phyloP scores from a whole-genome alignment of 2,888 invertebrate species.

The Agrochola lota region DNA sequence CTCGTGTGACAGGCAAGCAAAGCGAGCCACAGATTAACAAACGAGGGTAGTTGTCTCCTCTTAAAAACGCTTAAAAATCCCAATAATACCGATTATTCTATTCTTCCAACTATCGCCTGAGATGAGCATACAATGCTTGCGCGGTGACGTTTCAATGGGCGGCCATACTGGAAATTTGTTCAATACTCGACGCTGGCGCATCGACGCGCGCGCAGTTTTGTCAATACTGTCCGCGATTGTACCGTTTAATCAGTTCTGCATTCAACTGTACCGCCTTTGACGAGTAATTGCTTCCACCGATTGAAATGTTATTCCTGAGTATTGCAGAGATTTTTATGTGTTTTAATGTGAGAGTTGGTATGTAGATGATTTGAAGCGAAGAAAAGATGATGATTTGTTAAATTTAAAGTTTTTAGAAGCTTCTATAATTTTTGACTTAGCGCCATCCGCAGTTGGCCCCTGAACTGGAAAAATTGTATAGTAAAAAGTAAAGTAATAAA shows the following conservation, averaged over 20 bases:
- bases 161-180: slow-evolving; percentile 87
- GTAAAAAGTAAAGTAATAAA: neutral
- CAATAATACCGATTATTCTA: slow-evolving; percentile 74
- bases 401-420: neutral
- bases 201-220: slow-evolving; percentile 81
- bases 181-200: slow-evolving; percentile 82
- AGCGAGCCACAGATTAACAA: slow-evolving; percentile 58
- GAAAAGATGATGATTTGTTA: neutral
- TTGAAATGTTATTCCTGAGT: slow-evolving; percentile 83
- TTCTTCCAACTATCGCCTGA: slow-evolving; percentile 68
- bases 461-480: neutral
- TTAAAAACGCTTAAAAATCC: slow-evolving; percentile 70
- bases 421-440: neutral
- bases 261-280: slow-evolving; percentile 89
- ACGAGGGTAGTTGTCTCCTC: slow-evolving; percentile 58
- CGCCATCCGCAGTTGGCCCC: too few species aligned
- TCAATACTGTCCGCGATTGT: slow-evolving; percentile 86
- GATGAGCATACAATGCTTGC: slow-evolving; percentile 83
- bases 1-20: slow-evolving; percentile 38
- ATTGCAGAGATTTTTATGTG: slow-evolving; percentile 54
- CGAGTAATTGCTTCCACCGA: slow-evolving; percentile 89
- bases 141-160: slow-evolving; percentile 87
- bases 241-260: slow-evolving; percentile 88
- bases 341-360: slow-evolving; percentile 49
- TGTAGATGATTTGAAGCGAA: slow-evolving; percentile 10